Percentiles rank a stretch among this genome's conserved stretches.
Conservation (phyloP, 2,888 invertebrate genomes). For the Microctonus aethiopoides region DNA sequence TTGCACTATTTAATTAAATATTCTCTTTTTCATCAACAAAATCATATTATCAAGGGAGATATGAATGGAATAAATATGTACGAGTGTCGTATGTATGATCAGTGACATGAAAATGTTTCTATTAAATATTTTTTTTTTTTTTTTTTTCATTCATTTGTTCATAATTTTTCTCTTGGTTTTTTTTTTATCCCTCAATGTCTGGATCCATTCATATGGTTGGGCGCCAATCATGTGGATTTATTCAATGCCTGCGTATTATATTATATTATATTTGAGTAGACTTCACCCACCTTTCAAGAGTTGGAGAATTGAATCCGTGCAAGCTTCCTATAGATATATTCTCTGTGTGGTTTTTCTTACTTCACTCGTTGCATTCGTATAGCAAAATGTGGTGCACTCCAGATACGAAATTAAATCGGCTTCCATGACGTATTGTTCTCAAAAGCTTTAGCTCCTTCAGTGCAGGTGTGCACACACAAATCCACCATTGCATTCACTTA, state of each 20-base stretch:
- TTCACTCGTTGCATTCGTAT: background rate
- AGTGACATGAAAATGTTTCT: background rate
- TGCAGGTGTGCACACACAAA: constrained; percentile 10
- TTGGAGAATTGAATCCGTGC: background rate
- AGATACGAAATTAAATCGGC: constrained; percentile 41
- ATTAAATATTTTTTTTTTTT: background rate
- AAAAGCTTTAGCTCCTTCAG: constrained; percentile 6
- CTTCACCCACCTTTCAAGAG: background rate
- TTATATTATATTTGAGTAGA: background rate
- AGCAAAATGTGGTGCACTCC: constrained; percentile 24
- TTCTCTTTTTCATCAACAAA: too few relatives aligned
- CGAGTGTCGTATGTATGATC: background rate
- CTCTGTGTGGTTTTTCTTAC: background rate
- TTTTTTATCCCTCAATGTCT: background rate
- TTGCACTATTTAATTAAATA: too few relatives aligned
- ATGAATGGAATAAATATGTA: background rate
- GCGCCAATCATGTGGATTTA: background rate
- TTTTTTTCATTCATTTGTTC: background rate
- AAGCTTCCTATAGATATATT: constrained; percentile 6
- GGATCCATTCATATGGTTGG: background rate
- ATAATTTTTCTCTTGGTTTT: background rate
- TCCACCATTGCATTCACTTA: background rate
- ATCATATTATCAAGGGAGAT: too few relatives aligned
- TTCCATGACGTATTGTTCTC: constrained; percentile 41
- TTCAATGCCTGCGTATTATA: background rate